phyloP scores from a whole-genome alignment of 2,797 vertebrate species.

The Cuniculus paca region DNA sequence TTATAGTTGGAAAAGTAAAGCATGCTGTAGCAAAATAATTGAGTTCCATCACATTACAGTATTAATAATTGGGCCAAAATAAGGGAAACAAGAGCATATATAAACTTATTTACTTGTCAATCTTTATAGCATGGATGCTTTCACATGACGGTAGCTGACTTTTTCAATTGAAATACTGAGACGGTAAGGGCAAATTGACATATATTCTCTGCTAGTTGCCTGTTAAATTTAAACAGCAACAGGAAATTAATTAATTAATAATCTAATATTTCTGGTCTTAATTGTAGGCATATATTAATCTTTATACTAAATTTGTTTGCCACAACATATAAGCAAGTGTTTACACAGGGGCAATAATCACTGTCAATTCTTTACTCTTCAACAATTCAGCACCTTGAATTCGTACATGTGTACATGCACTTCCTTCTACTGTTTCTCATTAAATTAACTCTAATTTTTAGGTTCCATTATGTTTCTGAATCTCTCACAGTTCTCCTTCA shows the following conservation, averaged over 20 bases:
- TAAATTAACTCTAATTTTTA: neutral
- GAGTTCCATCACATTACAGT: neutral
- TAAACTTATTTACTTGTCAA: neutral
- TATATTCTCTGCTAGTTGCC: neutral
- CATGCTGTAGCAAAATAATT: neutral
- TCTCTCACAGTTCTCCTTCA: neutral
- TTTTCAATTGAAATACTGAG: constrained; percentile 12
- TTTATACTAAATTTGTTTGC: neutral
- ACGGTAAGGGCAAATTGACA: neutral
- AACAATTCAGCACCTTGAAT: neutral
- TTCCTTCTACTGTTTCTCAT: neutral
- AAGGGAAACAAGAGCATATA: neutral
- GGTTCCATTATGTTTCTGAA: neutral
- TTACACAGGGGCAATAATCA: neutral
- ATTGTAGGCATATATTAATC: neutral
- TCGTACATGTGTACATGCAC: fast-evolving
- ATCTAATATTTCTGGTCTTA: neutral
- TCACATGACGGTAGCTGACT: neutral
- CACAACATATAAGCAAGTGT: neutral
- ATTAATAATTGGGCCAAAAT: neutral
- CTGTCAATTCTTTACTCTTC: neutral
- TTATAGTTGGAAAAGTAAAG: neutral
- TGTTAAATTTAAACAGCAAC: neutral
- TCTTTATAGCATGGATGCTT: neutral
- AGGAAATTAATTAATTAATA: neutral